These are phyloP conservation scores for Melanaphis sacchari DNA, from an alignment of 1,140 invertebrate species.

Conservation along the genomic window DNA sequence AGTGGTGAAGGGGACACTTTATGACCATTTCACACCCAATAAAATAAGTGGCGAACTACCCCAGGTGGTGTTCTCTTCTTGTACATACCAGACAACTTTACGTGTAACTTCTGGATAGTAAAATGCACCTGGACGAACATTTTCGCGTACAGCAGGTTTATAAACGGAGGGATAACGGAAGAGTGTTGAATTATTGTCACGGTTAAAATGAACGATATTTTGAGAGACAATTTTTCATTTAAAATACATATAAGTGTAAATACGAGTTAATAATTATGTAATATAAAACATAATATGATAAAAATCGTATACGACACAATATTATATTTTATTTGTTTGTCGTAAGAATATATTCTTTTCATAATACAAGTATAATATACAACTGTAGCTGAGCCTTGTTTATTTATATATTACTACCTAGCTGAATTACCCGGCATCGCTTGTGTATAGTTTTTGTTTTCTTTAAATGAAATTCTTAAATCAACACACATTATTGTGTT, in stretches of 20 bases:
- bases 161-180: not conserved
- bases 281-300: not conserved
- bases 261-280: not conserved
- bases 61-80: not conserved
- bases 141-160: not conserved
- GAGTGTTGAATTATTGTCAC: not conserved
- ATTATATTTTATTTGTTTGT: not conserved
- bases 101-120: not conserved
- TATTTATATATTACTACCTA: not conserved
- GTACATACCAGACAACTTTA: not conserved
- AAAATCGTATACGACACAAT: not conserved
- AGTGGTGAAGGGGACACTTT: not conserved
- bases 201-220: not conserved
- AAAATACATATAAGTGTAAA: too few relatives aligned
- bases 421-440: too few relatives aligned
- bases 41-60: not conserved
- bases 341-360: not conserved
- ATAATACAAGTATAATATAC: not conserved
- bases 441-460: too few relatives aligned
- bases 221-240: not conserved
- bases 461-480: too few relatives aligned
- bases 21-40: slow-evolving; percentile 22
- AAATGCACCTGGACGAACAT: slow-evolving; percentile 12
- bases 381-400: not conserved
- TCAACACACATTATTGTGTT: too few relatives aligned